A percentile compares a stretch with the other conserved stretches of the same genome.
Evolutionary conservation across 2,888 invertebrate species (phyloP).

Genomic region (Drosophila robusta): DNA sequence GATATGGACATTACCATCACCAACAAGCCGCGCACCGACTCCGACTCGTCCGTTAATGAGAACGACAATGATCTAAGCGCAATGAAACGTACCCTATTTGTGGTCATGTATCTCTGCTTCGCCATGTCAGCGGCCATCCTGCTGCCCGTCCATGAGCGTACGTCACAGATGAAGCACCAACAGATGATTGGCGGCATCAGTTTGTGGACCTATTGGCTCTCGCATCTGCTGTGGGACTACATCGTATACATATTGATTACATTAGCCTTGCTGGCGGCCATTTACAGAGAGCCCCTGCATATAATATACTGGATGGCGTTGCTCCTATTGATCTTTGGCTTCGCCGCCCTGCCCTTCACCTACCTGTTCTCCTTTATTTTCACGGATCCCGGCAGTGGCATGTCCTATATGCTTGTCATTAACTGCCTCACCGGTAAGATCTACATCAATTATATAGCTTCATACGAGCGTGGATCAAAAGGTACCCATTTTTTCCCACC

Average conservation of each 20-base stretch:
- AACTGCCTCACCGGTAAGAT: conserved; percentile 32
- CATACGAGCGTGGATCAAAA: too few species aligned
- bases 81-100: rapidly evolving
- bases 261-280: background rate
- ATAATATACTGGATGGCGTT: background rate
- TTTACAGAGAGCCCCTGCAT: rapidly evolving
- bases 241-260: conserved; percentile 18
- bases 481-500: too few species aligned
- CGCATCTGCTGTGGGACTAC: conserved; percentile 87
- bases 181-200: conserved; percentile 90
- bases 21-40: conserved; percentile 88
- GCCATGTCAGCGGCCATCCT: conserved; percentile 85
- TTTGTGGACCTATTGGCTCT: conserved; percentile 89
- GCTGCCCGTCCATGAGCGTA: conserved; percentile 87
- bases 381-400: conserved; percentile 86
- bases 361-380: conserved; percentile 85
- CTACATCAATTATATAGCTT: too few species aligned
- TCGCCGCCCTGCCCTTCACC: conserved; percentile 22
- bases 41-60: rapidly evolving
- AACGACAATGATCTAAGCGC: rapidly evolving
- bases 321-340: conserved; percentile 30
- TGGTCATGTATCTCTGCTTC: conserved; percentile 84
- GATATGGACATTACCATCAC: conserved; percentile 80
- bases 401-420: conserved; percentile 10
- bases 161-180: conserved; percentile 89